Base-by-base conservation (phyloP, 2,797 vertebrate genomes). In the Chanos chanos region DNA sequence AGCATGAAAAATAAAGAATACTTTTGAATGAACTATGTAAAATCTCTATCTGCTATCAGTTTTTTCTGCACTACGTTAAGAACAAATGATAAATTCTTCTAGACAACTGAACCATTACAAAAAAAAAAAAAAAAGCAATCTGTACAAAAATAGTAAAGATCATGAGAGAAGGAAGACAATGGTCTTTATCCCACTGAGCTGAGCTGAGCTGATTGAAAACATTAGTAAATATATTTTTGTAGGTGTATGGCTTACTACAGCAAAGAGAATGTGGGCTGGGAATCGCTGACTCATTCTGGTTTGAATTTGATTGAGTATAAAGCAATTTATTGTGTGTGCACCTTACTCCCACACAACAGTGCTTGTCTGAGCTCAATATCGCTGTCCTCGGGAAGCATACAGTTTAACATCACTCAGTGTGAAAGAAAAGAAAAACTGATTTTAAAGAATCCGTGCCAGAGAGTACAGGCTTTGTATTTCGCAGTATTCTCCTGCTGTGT, bases 401-500 rank as follows among this genome's bases (percentile, higher is more conserved):
- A 28, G 22, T 25, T 47, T 44, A 28, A 27, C 24, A n/a, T n/a
- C n/a, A 13, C 36, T 33, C 37, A 22, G 44, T 41, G 48, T 57
- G 45, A n/a, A 22, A 31, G 24, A 63, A 68, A 63, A 51, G 7
- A 68, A 63, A 51, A 7, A 30, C 51, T 61, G 30, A 36, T 61
- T 66, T 48, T 13, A 21, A 64, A 28, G 58, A 61, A 59, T 59
- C 40, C 15, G 28, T 2, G 19, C 40, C 34, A 45, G 61, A 40
- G 48, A 60, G 68, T 43, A 61, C 68, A 51, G 61, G 41, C 13
- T 30, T 61, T 22, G 30, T 8, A 28, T 55, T 68, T 70, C 55
- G 66, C 55, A 48, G 60, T 27, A 45, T 70, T 51, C 61, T 48
- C 55, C 33, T 51, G 64, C 45, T 21, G 60, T 73, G 60, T 73